Evolutionary conservation across 2,888 invertebrate genomes (phyloP), one percentile per base, ranked within the genome.

Genomic region (Leptinotarsa peninsularis): DNA sequence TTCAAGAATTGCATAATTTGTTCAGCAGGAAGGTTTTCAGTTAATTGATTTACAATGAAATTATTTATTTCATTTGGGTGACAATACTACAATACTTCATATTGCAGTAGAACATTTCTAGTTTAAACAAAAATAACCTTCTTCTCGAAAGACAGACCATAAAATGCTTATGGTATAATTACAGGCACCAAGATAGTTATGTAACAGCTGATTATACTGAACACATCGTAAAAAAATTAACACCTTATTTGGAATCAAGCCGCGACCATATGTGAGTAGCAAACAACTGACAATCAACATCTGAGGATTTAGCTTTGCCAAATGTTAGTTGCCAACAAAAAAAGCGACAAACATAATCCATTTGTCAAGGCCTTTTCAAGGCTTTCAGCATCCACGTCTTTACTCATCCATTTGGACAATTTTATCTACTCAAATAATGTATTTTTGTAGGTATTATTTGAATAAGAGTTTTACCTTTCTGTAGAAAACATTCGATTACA

Each of bases 161-260:
- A 63, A 33, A 33, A 70, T 17, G 49, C 58, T 70, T 21, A 49
- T 49, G 21, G 58, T 58, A 60, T 49, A 23, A 60, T 70, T 58
- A 60, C 17, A 70, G 33, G 58, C 58, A 43, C 49, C 58, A 21
- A 49, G 21, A 33, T 69, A 56, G 58, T 70, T 70, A 70, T 60
- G 58, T 70, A 70, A 70, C 43, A 49, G 58, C 33, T 56, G 50
- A 70, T 43, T 49, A 68, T 54, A 68, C 54, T 54, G 21, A 27
- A 68, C 68, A 27, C 17, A 10, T 49, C 49, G 43, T 63, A 43
- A 56, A 70, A 69, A 49, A 70, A 58, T 68, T 56, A 70, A 70
- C 70, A 70, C 70, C 70, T 70, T 58, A 58, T 70, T 43, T 21
- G 70, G 70, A 58, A 60, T 70, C 49, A 58, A 58, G 58, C 49